Base-by-base conservation (phyloP, 2,888 invertebrate species). In the Pristionchus fissidentatus region DNA sequence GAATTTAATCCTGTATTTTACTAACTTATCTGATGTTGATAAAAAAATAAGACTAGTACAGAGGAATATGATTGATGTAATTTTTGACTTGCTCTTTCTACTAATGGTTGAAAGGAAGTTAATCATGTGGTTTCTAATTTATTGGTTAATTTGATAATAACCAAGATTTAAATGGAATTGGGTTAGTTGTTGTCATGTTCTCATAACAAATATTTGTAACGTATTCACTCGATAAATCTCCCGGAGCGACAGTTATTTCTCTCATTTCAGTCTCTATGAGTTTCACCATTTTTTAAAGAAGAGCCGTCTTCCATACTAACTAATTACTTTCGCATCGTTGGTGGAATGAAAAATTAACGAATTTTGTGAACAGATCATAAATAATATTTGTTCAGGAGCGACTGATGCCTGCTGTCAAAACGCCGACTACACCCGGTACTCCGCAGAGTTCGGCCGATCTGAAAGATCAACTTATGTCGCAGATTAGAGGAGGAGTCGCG, bases 311-410 rank as follows among this genome's bases (percentile, higher is more conserved):
- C n/a, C n/a, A n/a, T n/a, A n/a, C n/a, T n/a, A n/a, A n/a, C n/a
- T n/a, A n/a, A n/a, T n/a, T n/a, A n/a, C n/a, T n/a, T n/a, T n/a
- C n/a, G n/a, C n/a, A n/a, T n/a, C n/a, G n/a, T n/a, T n/a, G n/a
- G n/a, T n/a, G n/a, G n/a, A n/a, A n/a, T n/a, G n/a, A n/a, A n/a
- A n/a, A n/a, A n/a, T n/a, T n/a, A n/a, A n/a, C n/a, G n/a, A n/a
- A n/a, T n/a, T n/a, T n/a, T n/a, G n/a, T n/a, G n/a, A n/a, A n/a
- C n/a, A n/a, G n/a, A n/a, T n/a, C n/a, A n/a, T 49, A 19, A 49
- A 49, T 49, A 49, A n/a, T n/a, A n/a, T n/a, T n/a, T n/a, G 22
- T 70, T 41, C 22, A 70, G 75, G 75, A 77, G 46, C 75, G 75
- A 77, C 49, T 49, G 46, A 38, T 46, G 5, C 41, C n/a, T 38